Conservation (phyloP, 2,113 vertebrate species). For the Hypocryptadius cinnamomeus region DNA sequence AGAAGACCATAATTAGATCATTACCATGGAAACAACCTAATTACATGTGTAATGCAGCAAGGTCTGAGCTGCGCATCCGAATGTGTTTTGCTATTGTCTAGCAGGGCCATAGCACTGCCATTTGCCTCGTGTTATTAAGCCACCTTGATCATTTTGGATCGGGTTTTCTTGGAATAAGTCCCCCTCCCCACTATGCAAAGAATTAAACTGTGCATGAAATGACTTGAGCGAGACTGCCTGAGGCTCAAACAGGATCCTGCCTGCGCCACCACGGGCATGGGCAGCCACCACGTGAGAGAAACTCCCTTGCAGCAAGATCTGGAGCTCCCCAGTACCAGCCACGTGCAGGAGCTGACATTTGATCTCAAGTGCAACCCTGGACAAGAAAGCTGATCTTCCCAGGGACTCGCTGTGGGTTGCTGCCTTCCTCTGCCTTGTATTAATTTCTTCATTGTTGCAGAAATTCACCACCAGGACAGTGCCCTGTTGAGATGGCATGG, state of each 20-base stretch:
- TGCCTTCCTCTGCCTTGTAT: background rate
- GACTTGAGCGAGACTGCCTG: background rate
- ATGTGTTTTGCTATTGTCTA: slow-evolving; percentile 72
- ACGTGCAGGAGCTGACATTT: background rate
- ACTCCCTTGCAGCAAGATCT: background rate
- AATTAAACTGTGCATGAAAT: slow-evolving; percentile 23
- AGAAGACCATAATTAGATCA: slow-evolving; percentile 81
- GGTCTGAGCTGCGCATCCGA: slow-evolving; percentile 63
- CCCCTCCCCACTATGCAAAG: background rate
- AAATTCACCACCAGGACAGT: background rate
- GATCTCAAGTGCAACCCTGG: background rate
- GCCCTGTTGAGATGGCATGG: background rate
- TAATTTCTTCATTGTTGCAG: background rate
- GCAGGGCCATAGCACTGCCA: slow-evolving; percentile 31
- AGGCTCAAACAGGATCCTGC: background rate
- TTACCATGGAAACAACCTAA: slow-evolving; percentile 85
- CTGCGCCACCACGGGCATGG: background rate
- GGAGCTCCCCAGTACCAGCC: background rate
- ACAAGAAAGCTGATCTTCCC: background rate
- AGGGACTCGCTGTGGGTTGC: background rate
- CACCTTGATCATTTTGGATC: slow-evolving; percentile 50
- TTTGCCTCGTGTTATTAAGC: slow-evolving; percentile 45
- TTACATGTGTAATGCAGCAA: slow-evolving; percentile 77
- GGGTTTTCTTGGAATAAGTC: slow-evolving; percentile 4
- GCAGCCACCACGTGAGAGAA: background rate